Base-by-base conservation (phyloP, 2,113 vertebrate genomes). In the Percopsis transmontana region DNA sequence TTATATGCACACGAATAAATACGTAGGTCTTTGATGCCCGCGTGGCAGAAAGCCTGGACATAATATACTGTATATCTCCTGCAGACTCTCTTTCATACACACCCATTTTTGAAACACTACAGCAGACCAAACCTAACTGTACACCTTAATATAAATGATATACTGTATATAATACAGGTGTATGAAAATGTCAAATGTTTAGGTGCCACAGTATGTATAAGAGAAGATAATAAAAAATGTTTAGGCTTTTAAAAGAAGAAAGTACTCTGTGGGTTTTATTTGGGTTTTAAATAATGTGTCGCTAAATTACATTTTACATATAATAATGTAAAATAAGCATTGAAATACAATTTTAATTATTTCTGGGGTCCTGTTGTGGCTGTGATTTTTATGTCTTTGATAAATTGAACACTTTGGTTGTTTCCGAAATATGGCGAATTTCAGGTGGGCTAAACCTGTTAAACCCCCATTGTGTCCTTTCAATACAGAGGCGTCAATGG, bases 241-340 rank as follows among this genome's bases (percentile, higher is more conserved):
- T 24, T 63, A 63, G 47, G 21, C 61, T 63, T 63, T 63, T 63
- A 63, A 33, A 63, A 62, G 38, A 7, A 48, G 62, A 42, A 62
- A 53, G 54, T 44, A 66, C 64, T 15, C 27, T 59, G 56, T 27
- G 61, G 53, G 16, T 79, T 77, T 75, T 64, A 75, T 70, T 74
- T 47, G 0, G 62, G 75, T 55, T 33, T 33, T 33, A 33, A 33
- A 7, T 33, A 33, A 6, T 33, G 27, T 33, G 27, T 33, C 27
- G 8, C 27, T 33, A n/a, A n/a, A 7, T 33, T 33, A 33, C 27
- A 4, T 0, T 33, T 33, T 33, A n/a, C 63, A 77, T 75, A 65
- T 86, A 71, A 53, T 74, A 72, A 61, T 45, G 18, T 76, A 84
- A 86, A 82, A 33, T n/a, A n/a, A n/a, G n/a, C n/a, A n/a, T n/a